Conservation (phyloP, 1,140 invertebrate genomes). For the Drosophila sechellia region DNA sequence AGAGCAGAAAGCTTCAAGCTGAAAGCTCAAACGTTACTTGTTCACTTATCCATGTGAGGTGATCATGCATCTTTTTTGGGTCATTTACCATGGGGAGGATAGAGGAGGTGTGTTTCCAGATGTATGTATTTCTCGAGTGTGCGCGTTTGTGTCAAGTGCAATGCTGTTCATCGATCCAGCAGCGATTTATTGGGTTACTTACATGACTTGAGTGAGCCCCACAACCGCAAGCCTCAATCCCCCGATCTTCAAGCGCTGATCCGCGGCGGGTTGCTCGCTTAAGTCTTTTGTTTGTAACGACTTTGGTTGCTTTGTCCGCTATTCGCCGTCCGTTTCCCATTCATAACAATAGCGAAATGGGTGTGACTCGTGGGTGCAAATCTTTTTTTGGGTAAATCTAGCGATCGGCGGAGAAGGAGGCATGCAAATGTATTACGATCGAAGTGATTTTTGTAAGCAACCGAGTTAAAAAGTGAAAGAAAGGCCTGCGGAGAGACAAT, state of each 20-base stretch:
- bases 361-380: conserved; percentile 81
- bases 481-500: conserved; percentile 62
- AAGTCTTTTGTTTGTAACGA: conserved; percentile 70
- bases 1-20: conserved; percentile 59
- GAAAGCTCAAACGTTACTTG: conserved; percentile 65
- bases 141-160: conserved; percentile 75
- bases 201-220: conserved; percentile 58
- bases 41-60: conserved; percentile 43
- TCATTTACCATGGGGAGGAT: conserved; percentile 50
- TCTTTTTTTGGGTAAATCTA: conserved; percentile 51
- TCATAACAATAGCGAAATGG: conserved; percentile 70
- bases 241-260: conserved; percentile 5
- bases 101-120: conserved; percentile 19
- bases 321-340: conserved; percentile 53
- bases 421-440: conserved; percentile 76
- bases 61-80: conserved; percentile 65
- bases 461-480: conserved; percentile 76
- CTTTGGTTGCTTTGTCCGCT: conserved; percentile 36
- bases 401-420: conserved; percentile 26
- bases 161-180: conserved; percentile 73
- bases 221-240: conserved; percentile 3
- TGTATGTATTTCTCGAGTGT: conserved; percentile 8
- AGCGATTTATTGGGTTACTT: conserved; percentile 77
- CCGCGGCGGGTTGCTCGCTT: conserved; percentile 60
- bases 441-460: conserved; percentile 60